A percentile compares a stretch with the other conserved stretches of the same genome.
Evolutionary conservation across 2,888 invertebrate genomes (phyloP).

Genomic region (Byasa hedistus): DNA sequence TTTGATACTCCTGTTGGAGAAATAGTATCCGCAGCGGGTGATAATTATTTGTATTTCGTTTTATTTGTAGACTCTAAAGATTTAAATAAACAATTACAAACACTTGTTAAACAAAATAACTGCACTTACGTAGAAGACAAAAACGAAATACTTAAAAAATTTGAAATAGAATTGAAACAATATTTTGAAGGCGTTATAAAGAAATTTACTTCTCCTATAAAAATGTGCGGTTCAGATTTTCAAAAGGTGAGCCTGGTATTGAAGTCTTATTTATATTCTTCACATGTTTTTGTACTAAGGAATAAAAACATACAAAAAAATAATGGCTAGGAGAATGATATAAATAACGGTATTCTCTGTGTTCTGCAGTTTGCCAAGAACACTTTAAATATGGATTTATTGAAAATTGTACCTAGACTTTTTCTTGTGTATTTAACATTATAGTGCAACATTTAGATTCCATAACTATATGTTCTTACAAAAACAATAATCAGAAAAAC

Average conservation of each 20-base stretch:
- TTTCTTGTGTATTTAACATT: no score
- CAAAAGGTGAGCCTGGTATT: constrained; percentile 56
- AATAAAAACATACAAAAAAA: no score
- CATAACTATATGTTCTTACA: no score
- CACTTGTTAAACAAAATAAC: constrained; percentile 42
- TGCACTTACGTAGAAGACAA: constrained; percentile 50
- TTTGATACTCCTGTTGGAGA: constrained; percentile 59
- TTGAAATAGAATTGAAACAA: constrained; percentile 49
- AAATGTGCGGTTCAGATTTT: constrained; percentile 64
- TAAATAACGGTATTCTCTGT: no score
- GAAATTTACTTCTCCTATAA: constrained; percentile 59
- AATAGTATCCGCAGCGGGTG: constrained; percentile 56
- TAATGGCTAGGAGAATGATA: no score
- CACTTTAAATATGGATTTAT: no score
- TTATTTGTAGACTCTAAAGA: constrained; percentile 60
- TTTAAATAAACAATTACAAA: constrained; percentile 51
- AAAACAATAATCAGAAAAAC: no score
- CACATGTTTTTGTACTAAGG: no score
- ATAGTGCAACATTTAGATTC: no score
- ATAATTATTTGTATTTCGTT: constrained; percentile 54
- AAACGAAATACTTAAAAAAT: constrained; percentile 47
- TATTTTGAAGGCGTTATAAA: constrained; percentile 60
- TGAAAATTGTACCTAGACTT: no score
- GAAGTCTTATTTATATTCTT: background rate
- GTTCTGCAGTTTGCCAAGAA: no score